Conservation (phyloP, 1,140 invertebrate species). For the Orius insidiosus region DNA sequence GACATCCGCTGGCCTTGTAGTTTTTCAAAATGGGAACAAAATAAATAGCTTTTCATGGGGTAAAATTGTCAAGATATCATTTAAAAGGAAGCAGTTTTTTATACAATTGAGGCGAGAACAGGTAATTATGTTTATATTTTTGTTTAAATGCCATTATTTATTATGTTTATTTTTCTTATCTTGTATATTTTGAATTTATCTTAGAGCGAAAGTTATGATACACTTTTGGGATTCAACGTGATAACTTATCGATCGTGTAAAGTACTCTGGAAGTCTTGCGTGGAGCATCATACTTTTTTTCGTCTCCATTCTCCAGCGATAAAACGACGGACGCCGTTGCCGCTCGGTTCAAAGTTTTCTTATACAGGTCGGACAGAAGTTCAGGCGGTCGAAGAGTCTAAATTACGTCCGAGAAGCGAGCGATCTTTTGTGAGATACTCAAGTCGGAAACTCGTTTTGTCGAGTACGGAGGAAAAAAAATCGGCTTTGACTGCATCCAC, state of each 20-base stretch:
- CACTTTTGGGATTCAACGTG: slow-evolving; percentile 86
- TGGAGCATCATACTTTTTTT: slow-evolving; percentile 98
- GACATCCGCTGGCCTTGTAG: slow-evolving; percentile 67
- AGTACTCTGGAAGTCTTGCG: slow-evolving; percentile 91
- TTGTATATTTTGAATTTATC: slow-evolving; percentile 2
- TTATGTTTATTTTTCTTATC: slow-evolving; percentile 1
- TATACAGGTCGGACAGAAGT: slow-evolving; percentile 81
- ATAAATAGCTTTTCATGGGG: slow-evolving; percentile 97
- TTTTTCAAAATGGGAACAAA: slow-evolving; percentile 84
- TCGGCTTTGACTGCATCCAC: slow-evolving; percentile 22
- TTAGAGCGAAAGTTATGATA: slow-evolving; percentile 85
- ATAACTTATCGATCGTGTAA: slow-evolving; percentile 83
- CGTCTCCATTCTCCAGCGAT: slow-evolving; percentile 69
- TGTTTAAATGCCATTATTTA: background rate
- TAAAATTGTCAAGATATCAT: slow-evolving; percentile 99
- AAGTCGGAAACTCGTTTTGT: slow-evolving; percentile 13
- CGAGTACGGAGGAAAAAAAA: slow-evolving; percentile 30
- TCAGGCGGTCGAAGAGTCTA: slow-evolving; percentile 81
- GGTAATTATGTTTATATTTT: slow-evolving; percentile 29
- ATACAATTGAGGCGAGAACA: slow-evolving; percentile 83
- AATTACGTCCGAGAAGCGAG: slow-evolving; percentile 55
- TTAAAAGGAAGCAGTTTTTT: slow-evolving; percentile 96
- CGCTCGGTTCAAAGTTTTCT: slow-evolving; percentile 45
- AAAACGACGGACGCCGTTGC: slow-evolving; percentile 40
- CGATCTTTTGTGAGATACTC: slow-evolving; percentile 51